phyloP scores from a whole-genome alignment of 2,797 vertebrate species.

The Ataeniobius toweri region DNA sequence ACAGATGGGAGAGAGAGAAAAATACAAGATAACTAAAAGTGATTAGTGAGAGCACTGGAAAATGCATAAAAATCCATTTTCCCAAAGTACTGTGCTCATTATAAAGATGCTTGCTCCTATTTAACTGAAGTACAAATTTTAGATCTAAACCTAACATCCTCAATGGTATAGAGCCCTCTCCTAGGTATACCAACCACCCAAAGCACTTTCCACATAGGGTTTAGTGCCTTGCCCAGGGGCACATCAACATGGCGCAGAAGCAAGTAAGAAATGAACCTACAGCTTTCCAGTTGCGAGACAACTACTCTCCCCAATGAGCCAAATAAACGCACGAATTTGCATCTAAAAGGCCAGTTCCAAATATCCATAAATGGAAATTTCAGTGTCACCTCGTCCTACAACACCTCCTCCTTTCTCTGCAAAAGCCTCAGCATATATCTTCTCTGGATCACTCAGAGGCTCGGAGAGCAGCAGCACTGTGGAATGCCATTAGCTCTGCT shows the following conservation, averaged over 20 bases:
- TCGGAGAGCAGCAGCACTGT: conserved; percentile 2
- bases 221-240: too few species aligned
- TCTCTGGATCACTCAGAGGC: conserved; percentile 21
- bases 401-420: neutral
- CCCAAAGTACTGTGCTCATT: neutral
- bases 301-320: neutral
- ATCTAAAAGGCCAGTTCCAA: neutral
- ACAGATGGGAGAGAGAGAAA: neutral
- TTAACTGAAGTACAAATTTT: neutral
- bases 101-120: neutral
- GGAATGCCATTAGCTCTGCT: conserved; percentile 49
- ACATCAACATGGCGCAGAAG: neutral
- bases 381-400: neutral
- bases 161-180: neutral
- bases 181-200: too few species aligned
- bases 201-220: too few species aligned
- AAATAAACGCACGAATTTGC: neutral
- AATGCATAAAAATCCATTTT: neutral
- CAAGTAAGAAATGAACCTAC: neutral
- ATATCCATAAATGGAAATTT: conserved; percentile 5
- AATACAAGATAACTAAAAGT: neutral
- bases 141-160: neutral
- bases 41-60: neutral
- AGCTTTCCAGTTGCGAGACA: neutral
- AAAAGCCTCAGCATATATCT: conserved; percentile 17